These are phyloP conservation scores for Lysiphlebus fabarum DNA, from an alignment of 1,140 invertebrate species.

Conservation along the genomic window DNA sequence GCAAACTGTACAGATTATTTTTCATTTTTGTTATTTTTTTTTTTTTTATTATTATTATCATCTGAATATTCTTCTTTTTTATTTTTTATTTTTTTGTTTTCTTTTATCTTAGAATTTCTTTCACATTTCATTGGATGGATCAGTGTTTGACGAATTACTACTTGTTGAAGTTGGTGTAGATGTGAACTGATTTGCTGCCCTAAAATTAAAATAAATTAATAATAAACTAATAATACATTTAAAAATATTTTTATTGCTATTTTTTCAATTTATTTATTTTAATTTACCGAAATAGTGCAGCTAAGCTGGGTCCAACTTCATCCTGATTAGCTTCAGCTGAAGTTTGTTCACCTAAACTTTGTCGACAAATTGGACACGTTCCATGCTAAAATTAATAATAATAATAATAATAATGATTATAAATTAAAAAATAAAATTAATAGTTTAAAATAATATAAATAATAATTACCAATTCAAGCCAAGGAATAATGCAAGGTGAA, in stretches of 20 bases:
- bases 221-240: not conserved
- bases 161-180: slow-evolving; percentile 42
- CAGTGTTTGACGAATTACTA: slow-evolving; percentile 40
- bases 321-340: slow-evolving; percentile 48
- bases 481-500: slow-evolving; percentile 87
- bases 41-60: too few species aligned
- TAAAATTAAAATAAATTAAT: slow-evolving; percentile 18
- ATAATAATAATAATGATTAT: too few species aligned
- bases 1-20: too few species aligned
- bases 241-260: slow-evolving; percentile 13
- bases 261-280: slow-evolving; percentile 9
- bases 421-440: not conserved
- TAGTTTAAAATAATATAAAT: slow-evolving; percentile 11
- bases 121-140: slow-evolving; percentile 43
- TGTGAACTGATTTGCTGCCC: slow-evolving; percentile 45
- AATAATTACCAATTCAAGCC: slow-evolving; percentile 79
- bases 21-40: too few species aligned
- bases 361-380: slow-evolving; percentile 92
- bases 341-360: slow-evolving; percentile 65
- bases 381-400: slow-evolving; percentile 68
- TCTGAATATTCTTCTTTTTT: too few species aligned
- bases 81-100: not conserved
- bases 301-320: slow-evolving; percentile 51
- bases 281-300: slow-evolving; percentile 53
- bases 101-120: slow-evolving; percentile 28